Evolutionary conservation across 2,797 vertebrate genomes (phyloP).

Genomic region (Acestrorhynchus altus): DNA sequence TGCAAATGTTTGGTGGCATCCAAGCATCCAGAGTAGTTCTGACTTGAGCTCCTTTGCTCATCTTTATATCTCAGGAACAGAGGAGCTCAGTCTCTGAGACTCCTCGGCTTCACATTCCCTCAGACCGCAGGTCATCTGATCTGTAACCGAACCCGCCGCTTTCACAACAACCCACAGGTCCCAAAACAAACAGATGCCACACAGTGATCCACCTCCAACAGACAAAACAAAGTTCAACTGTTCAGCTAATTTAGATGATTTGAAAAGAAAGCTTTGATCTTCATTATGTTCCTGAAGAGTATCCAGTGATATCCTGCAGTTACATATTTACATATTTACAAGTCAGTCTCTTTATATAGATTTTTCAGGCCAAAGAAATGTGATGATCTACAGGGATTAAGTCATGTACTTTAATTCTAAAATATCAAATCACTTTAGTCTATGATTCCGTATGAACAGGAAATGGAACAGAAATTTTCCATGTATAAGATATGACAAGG

Average conservation of each 20-base stretch:
- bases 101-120: constrained; percentile 57
- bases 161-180: constrained; percentile 59
- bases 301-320: not conserved
- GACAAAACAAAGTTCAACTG: constrained; percentile 7
- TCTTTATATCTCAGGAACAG: constrained; percentile 16
- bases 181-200: constrained; percentile 38
- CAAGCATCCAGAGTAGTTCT: not conserved
- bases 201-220: constrained; percentile 13
- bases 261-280: constrained; percentile 13
- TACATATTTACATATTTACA: not conserved
- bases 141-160: constrained; percentile 71
- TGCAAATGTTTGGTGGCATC: constrained; percentile 33
- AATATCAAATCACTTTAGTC: too few species aligned
- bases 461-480: too few species aligned
- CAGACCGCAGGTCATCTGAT: constrained; percentile 67
- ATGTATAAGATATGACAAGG: too few species aligned
- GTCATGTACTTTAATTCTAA: too few species aligned
- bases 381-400: constrained; percentile 6
- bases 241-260: not conserved
- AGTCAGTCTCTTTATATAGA: not conserved
- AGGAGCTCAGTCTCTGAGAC: constrained; percentile 38
- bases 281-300: not conserved
- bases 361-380: not conserved
- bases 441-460: too few species aligned
- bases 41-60: constrained; percentile 56